These are phyloP conservation scores for Acropora tenuis DNA, from an alignment of 64 coral and sea anemone genomes.

Conservation along the genomic window DNA sequence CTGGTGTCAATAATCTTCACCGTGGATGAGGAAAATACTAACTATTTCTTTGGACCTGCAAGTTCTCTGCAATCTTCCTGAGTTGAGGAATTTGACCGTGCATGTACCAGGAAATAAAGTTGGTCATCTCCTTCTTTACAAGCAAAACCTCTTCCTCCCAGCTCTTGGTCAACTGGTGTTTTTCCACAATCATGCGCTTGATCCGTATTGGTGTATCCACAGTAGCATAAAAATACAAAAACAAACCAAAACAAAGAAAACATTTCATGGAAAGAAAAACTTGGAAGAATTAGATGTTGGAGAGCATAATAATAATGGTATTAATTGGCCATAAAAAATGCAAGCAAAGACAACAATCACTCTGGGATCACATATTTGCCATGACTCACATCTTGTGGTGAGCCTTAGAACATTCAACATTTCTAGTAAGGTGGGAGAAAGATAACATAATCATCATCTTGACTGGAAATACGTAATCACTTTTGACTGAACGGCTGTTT, in stretches of 20 bases:
- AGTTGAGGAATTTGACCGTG: not conserved
- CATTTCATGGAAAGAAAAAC: no score
- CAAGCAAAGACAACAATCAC: not conserved
- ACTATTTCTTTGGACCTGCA: not conserved
- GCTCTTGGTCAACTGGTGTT: not conserved
- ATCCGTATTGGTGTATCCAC: slow-evolving; percentile 11
- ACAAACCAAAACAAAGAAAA: not conserved
- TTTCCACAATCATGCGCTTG: slow-evolving; percentile 3
- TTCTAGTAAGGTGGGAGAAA: not conserved
- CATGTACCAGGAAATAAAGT: not conserved
- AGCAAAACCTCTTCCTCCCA: slow-evolving; percentile 3
- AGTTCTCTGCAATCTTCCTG: not conserved
- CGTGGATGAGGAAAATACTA: not conserved
- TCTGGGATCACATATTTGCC: no score
- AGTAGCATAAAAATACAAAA: not conserved
- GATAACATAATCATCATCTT: not conserved
- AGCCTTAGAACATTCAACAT: not conserved
- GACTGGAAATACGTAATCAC: not conserved
- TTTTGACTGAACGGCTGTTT: slow-evolving; percentile 13
- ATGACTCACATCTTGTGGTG: no score
- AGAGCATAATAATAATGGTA: not conserved
- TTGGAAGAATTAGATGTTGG: not conserved
- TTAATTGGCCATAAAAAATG: not conserved
- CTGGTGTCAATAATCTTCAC: not conserved
- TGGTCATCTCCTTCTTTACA: not conserved